Evolutionary conservation across 2,113 vertebrate species (phyloP), one percentile per base, ranked within the genome.

Genomic region (Sorex araneus): DNA sequence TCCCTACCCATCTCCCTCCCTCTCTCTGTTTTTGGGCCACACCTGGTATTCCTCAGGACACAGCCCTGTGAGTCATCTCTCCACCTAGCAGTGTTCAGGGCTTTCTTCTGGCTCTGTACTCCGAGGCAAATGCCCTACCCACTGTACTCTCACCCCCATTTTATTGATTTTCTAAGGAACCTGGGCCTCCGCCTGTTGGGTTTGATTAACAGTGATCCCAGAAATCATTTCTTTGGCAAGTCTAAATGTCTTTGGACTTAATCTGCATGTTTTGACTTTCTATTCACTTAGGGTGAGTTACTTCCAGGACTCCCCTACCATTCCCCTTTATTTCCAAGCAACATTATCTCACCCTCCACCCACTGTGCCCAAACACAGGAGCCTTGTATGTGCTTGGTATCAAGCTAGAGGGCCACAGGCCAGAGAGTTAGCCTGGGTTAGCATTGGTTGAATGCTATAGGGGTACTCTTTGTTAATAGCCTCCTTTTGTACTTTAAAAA

Each of bases 211-310:
- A 28, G 4, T n/a, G 30, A 66, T 30, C 12, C 4, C 19, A 27
- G 32, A 30, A 70, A 32, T 70, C n/a, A 43, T 8, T 28, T 23
- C 2, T 19, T 50, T 45, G 54, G 34, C 34, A 12, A 60, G 73
- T 69, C 69, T 91, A 10, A 3, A 64, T 84, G 90, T 84, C 70
- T 54, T 2, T 74, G 47, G 88, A 71, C 15, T 32, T 50, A 70
- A 2, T 67, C 66, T 79, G 8, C 74, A 25, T 60, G 27, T 28
- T 87, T 89, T 70, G 82, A 30, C 34, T 84, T 94, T 88, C 45
- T 74, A 10, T 13, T 34, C 77, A 69, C 10, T 45, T 19, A 25
- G 34, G 87, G 43, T 25, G 50, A 91, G n/a, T 47, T 70, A 50
- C 75, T 89, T 90, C 66, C 71, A 82, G 81, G 74, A 91, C 64